phyloP scores from a whole-genome alignment of 2,888 invertebrate genomes.

The Drymonia ruficornis region DNA sequence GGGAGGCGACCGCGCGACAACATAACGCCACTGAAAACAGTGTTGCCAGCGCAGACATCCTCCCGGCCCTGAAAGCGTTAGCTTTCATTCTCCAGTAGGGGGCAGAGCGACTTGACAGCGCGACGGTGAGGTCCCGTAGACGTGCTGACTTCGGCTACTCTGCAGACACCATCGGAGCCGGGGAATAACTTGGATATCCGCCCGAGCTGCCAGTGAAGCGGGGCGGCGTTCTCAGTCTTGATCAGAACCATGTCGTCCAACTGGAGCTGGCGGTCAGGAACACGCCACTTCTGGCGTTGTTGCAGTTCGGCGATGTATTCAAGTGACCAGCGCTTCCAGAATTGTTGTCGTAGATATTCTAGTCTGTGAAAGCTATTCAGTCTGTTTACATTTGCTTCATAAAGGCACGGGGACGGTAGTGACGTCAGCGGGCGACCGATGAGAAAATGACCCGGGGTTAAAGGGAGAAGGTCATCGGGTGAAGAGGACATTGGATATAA shows the following conservation, averaged over 20 bases:
- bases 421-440: conserved; percentile 8
- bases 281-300: conserved; percentile 11
- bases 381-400: no score
- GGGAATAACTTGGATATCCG: conserved; percentile 7
- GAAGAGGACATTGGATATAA: background rate
- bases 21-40: no score
- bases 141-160: conserved; percentile 6
- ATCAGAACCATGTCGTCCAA: conserved; percentile 10
- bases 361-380: background rate
- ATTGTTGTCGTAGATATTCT: conserved; percentile 13
- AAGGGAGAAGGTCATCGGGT: background rate
- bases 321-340: conserved; percentile 16
- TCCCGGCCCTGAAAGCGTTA: background rate
- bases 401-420: background rate
- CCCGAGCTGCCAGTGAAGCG: conserved; percentile 10
- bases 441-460: conserved; percentile 8
- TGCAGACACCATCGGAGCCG: conserved; percentile 3
- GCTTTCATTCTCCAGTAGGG: background rate
- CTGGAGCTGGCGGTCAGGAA: background rate
- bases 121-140: background rate
- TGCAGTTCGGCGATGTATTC: conserved; percentile 18
- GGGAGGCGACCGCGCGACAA: no score
- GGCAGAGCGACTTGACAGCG: conserved; percentile 1
- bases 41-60: no score
- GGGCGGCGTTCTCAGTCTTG: conserved; percentile 7